Percentiles rank a stretch among this genome's conserved stretches.
phyloP scores from a whole-genome alignment of 2,888 invertebrate genomes.

The Acleris cristana region DNA sequence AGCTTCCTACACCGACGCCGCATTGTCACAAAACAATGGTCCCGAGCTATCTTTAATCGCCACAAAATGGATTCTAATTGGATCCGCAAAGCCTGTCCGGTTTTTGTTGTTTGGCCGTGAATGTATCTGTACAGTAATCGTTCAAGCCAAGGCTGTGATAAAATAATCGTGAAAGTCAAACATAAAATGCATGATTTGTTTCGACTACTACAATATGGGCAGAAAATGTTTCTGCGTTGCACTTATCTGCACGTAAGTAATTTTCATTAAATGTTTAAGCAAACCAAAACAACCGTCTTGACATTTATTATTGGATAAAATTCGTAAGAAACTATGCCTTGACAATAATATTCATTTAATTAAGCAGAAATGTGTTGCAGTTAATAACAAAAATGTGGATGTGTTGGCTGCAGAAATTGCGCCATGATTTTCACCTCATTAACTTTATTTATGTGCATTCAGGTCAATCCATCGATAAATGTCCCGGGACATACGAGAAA shows the following conservation, averaged over 20 bases:
- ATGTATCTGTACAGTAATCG: conserved; percentile 47
- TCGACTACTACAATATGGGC: not conserved
- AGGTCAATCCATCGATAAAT: conserved; percentile 70
- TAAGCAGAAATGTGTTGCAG: conserved; percentile 51
- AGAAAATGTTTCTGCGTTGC: too few species aligned
- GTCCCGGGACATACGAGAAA: conserved; percentile 62
- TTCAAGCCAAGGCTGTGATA: conserved; percentile 54
- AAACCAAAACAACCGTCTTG: not conserved
- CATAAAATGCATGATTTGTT: conserved; percentile 26
- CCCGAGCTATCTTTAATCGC: conserved; percentile 75
- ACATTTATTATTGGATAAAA: conserved; percentile 2
- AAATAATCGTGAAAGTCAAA: conserved; percentile 46
- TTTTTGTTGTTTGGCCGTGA: conserved; percentile 51
- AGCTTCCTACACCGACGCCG: conserved; percentile 64
- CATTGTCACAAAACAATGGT: conserved; percentile 77
- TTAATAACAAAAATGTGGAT: conserved; percentile 46
- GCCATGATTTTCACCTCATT: conserved; percentile 72
- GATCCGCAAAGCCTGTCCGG: conserved; percentile 65
- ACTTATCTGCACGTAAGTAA: too few species aligned
- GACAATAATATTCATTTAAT: conserved; percentile 49
- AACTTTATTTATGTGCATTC: conserved; percentile 72
- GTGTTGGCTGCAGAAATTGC: conserved; percentile 45
- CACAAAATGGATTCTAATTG: conserved; percentile 79
- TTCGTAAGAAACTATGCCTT: conserved; percentile 24
- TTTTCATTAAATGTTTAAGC: not conserved